Percentiles rank a stretch among this genome's conserved stretches.
Conservation (phyloP, 2,797 vertebrate species). For the Phrynocephalus guinanensis region DNA sequence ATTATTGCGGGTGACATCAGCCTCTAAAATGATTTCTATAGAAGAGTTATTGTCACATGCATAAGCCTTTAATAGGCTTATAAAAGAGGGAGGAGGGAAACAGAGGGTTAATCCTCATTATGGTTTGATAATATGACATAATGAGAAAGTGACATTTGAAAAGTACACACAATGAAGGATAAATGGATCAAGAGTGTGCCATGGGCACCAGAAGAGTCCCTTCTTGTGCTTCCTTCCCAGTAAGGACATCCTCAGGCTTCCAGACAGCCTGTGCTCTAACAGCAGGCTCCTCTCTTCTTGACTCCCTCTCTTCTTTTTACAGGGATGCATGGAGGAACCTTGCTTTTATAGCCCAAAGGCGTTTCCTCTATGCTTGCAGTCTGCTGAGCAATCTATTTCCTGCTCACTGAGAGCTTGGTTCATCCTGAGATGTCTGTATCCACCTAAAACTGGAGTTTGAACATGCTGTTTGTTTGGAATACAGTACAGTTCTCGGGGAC, state of each 20-base stretch:
- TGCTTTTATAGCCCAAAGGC: background rate
- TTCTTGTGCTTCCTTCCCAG: background rate
- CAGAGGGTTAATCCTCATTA: slow-evolving; percentile 63
- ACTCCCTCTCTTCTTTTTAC: background rate
- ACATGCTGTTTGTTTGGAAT: background rate
- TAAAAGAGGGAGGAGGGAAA: background rate
- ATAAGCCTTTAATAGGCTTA: slow-evolving; percentile 73
- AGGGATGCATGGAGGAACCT: background rate
- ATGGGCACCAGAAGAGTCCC: background rate
- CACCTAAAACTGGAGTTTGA: background rate
- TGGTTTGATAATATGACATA: slow-evolving; percentile 66
- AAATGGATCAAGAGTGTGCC: slow-evolving; percentile 5
- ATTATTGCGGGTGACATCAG: slow-evolving; percentile 58
- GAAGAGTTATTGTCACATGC: slow-evolving; percentile 57
- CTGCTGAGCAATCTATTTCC: background rate
- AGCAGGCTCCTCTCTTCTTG: background rate
- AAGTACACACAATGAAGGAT: slow-evolving; percentile 58
- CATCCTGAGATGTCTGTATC: background rate
- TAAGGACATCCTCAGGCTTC: background rate
- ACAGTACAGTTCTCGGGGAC: background rate
- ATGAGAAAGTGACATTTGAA: slow-evolving; percentile 68
- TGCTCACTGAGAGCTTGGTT: background rate
- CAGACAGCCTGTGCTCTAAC: background rate
- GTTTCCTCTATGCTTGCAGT: background rate
- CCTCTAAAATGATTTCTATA: slow-evolving; percentile 50